Conservation (phyloP, 1,140 invertebrate species). For the Parasteatoda tepidariorum region DNA sequence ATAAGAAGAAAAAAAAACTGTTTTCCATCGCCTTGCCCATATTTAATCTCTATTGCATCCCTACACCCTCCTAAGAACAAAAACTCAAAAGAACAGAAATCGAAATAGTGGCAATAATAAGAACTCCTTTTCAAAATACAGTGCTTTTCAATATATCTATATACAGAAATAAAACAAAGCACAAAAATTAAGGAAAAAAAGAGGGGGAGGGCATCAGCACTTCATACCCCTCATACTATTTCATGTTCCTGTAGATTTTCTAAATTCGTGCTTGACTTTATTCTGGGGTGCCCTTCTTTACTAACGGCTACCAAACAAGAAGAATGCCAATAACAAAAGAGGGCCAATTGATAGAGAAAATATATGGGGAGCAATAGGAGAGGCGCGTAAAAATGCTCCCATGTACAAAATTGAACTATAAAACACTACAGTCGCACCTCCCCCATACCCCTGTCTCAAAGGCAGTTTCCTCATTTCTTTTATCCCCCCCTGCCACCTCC, state of each 20-base stretch:
- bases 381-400: slow-evolving; percentile 54
- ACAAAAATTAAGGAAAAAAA: slow-evolving; percentile 5
- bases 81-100: not conserved
- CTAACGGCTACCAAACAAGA: slow-evolving; percentile 47
- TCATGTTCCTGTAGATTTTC: slow-evolving; percentile 26
- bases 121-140: not conserved
- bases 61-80: not conserved
- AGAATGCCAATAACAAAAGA: slow-evolving; percentile 60
- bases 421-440: slow-evolving; percentile 57
- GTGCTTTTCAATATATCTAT: not conserved
- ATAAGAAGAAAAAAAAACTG: not conserved
- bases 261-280: slow-evolving; percentile 54
- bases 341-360: slow-evolving; percentile 59
- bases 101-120: not conserved
- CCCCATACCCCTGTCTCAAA: slow-evolving; percentile 15
- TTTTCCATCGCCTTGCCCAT: not conserved
- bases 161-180: slow-evolving; percentile 15
- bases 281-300: slow-evolving; percentile 14
- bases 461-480: not conserved
- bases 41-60: not conserved
- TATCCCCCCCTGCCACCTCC: slow-evolving; percentile 4
- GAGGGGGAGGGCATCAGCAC: not conserved
- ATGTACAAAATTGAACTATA: slow-evolving; percentile 61
- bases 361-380: slow-evolving; percentile 49
- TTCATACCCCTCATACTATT: not conserved